These are phyloP conservation scores for Lasius fuliginosus DNA, from an alignment of 2,888 invertebrate species.

Conservation along the genomic window DNA sequence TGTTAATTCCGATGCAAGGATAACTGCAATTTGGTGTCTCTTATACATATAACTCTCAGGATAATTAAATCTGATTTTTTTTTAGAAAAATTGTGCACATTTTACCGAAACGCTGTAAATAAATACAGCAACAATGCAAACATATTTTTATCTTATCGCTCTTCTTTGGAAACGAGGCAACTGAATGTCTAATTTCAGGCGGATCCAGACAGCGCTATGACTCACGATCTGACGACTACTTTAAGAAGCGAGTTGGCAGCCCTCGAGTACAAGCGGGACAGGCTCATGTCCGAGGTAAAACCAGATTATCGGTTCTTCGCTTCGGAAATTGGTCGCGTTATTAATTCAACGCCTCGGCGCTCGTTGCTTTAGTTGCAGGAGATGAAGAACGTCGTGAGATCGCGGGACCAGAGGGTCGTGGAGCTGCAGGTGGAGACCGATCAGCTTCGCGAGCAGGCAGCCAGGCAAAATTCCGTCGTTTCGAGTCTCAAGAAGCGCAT, in stretches of 20 bases:
- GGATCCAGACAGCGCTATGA: conserved; percentile 83
- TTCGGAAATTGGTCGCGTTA: conserved; percentile 20
- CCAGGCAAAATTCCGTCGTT: conserved; percentile 93
- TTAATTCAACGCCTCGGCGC: conserved; percentile 63
- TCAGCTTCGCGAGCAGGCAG: conserved; percentile 93
- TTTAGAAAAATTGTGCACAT: background rate
- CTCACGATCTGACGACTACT: conserved; percentile 91
- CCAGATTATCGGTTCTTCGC: conserved; percentile 30
- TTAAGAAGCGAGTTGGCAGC: conserved; percentile 94
- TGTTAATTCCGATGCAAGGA: background rate
- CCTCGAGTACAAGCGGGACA: conserved; percentile 94
- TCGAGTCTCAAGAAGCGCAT: conserved; percentile 93
- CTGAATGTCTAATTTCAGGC: conserved; percentile 78
- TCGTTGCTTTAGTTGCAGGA: conserved; percentile 89
- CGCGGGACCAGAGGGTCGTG: conserved; percentile 91
- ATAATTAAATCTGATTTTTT: background rate
- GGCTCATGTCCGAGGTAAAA: conserved; percentile 91
- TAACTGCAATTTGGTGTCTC: background rate
- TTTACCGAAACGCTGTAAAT: background rate
- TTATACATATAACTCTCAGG: background rate
- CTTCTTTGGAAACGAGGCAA: background rate
- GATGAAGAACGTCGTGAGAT: conserved; percentile 90
- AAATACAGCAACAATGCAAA: background rate
- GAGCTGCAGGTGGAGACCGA: conserved; percentile 94
- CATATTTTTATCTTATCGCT: background rate